Conservation (phyloP, 2,888 invertebrate genomes). For the Axea sp. region DNA sequence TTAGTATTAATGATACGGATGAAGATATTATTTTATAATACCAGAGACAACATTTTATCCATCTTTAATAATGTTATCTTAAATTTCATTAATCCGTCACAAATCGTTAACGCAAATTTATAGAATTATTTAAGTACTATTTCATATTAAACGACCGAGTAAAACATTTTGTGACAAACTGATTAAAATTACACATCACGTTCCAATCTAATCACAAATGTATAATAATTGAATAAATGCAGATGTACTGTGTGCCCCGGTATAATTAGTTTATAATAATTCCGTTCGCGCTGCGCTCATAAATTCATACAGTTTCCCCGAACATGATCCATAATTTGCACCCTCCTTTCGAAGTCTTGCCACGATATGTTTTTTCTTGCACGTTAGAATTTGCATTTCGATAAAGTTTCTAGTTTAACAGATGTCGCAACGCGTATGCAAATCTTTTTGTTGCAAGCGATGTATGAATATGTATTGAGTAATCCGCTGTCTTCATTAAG, state of each 20-base stretch:
- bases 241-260: slow-evolving; percentile 1
- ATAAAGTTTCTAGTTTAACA: slow-evolving; percentile 52
- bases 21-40: too few species aligned
- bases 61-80: too few species aligned
- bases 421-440: slow-evolving; percentile 46
- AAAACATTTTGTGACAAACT: too few species aligned
- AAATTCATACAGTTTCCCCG: slow-evolving; percentile 54
- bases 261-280: slow-evolving; percentile 59
- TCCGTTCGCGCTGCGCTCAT: slow-evolving; percentile 25
- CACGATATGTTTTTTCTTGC: slow-evolving; percentile 28
- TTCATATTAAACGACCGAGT: too few species aligned
- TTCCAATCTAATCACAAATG: slow-evolving; percentile 23
- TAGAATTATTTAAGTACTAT: too few species aligned
- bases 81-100: too few species aligned
- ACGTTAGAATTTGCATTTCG: slow-evolving; percentile 50
- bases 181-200: slow-evolving; percentile 17
- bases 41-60: too few species aligned
- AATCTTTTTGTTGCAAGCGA: slow-evolving; percentile 55
- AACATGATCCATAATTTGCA: slow-evolving; percentile 56
- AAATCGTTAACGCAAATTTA: too few species aligned
- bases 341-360: slow-evolving; percentile 40
- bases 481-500: slow-evolving; percentile 42
- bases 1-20: too few species aligned
- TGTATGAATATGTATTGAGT: slow-evolving; percentile 51
- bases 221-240: slow-evolving; percentile 39